phyloP scores from a whole-genome alignment of 2,113 vertebrate species.

The Aphyosemion australe region DNA sequence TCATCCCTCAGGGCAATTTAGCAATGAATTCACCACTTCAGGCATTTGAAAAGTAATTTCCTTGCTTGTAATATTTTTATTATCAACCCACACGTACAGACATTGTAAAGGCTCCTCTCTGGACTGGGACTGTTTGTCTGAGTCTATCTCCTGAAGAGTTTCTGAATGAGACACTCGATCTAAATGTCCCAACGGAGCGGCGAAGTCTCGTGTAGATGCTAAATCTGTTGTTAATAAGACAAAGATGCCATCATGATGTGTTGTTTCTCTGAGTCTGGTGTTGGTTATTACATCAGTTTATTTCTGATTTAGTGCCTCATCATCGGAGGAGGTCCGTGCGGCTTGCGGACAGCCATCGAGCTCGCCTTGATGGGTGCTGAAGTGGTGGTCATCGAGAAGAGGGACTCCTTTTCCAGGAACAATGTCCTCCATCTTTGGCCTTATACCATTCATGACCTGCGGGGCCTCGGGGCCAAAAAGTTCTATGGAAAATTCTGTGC shows the following conservation, averaged over 20 bases:
- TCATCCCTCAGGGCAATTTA: conserved; percentile 6
- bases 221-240: conserved; percentile 9
- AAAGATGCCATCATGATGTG: neutral
- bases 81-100: conserved; percentile 11
- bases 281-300: conserved; percentile 26
- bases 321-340: conserved; percentile 94
- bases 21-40: conserved; percentile 1
- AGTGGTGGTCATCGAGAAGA: conserved; percentile 93
- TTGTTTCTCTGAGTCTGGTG: conserved; percentile 2
- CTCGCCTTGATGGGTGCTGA: conserved; percentile 93
- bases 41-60: neutral
- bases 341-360: conserved; percentile 93
- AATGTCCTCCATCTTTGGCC: conserved; percentile 98
- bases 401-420: conserved; percentile 95
- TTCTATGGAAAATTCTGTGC: conserved; percentile 98
- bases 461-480: conserved; percentile 94
- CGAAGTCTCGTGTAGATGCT: conserved; percentile 22
- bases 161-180: conserved; percentile 23
- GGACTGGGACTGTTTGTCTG: too few relatives aligned
- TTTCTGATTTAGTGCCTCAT: conserved; percentile 88
- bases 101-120: too few relatives aligned
- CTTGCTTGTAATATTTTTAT: conserved; percentile 2
- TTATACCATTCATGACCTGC: conserved; percentile 95
- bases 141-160: conserved; percentile 9
- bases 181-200: conserved; percentile 3